phyloP scores from a whole-genome alignment of 2,113 vertebrate genomes.

The Strix aluco region DNA sequence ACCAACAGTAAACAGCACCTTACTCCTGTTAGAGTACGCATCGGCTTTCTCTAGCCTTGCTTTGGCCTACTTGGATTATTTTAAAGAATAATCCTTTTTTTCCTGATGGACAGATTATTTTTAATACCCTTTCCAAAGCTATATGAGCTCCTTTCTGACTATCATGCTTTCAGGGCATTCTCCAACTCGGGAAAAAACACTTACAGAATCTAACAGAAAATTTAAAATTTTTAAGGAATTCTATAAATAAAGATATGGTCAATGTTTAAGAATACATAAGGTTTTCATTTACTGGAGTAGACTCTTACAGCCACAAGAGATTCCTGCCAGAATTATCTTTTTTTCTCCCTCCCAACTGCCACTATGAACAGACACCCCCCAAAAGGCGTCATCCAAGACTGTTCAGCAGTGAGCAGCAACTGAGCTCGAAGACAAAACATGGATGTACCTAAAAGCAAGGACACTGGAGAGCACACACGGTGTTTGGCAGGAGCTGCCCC shows the following conservation, averaged over 20 bases:
- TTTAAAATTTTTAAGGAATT: background rate
- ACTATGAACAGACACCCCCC: background rate
- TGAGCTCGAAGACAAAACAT: rapidly evolving
- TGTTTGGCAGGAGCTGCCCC: background rate
- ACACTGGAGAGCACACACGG: no score
- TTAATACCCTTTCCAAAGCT: background rate
- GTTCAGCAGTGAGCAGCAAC: background rate
- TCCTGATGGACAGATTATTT: background rate
- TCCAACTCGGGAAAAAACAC: background rate
- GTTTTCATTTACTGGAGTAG: background rate
- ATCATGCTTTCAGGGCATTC: background rate
- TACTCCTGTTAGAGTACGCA: rapidly evolving
- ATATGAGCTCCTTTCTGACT: background rate
- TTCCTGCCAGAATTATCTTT: background rate
- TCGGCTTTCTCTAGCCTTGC: background rate
- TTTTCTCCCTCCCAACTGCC: background rate
- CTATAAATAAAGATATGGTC: background rate
- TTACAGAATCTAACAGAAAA: background rate
- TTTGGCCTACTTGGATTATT: background rate
- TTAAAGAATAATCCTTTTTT: background rate
- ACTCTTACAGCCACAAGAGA: background rate
- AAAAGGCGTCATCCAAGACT: background rate
- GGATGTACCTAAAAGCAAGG: background rate
- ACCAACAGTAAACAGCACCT: background rate
- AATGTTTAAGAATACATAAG: background rate